phyloP scores from a whole-genome alignment of 1,140 invertebrate genomes.

The Mesaphorura yosii region DNA sequence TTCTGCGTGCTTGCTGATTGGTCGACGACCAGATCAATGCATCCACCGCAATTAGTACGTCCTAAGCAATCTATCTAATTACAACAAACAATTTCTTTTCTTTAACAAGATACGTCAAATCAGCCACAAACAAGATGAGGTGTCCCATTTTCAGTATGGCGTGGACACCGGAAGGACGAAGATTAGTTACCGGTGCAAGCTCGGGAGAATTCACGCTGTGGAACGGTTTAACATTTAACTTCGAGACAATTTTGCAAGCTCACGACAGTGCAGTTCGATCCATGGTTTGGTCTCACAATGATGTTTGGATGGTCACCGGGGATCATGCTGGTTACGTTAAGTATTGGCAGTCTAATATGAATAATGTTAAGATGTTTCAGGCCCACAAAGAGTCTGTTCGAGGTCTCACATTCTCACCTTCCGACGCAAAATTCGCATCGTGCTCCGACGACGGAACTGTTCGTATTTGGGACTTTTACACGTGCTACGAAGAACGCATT shows the following conservation, averaged over 20 bases:
- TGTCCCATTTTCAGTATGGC: slow-evolving; percentile 98
- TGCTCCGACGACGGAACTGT: slow-evolving; percentile 98
- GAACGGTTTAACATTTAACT: slow-evolving; percentile 99
- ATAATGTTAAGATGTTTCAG: slow-evolving; percentile 99
- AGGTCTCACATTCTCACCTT: slow-evolving; percentile 92
- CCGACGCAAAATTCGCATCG: slow-evolving; percentile 95
- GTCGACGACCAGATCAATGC: too few relatives aligned
- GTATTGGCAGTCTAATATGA: slow-evolving; percentile 99
- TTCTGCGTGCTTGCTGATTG: too few relatives aligned
- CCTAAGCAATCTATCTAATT: neutral
- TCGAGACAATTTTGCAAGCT: slow-evolving; percentile 99
- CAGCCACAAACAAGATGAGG: slow-evolving; percentile 98
- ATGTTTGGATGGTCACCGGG: slow-evolving; percentile 98
- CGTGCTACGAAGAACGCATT: slow-evolving; percentile 91
- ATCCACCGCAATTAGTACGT: too few relatives aligned
- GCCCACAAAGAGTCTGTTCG: slow-evolving; percentile 98
- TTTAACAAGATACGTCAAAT: slow-evolving; percentile 94
- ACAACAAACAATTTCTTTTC: too few relatives aligned
- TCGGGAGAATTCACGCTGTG: slow-evolving; percentile 98
- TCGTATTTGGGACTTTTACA: slow-evolving; percentile 95
- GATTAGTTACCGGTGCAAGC: slow-evolving; percentile 94
- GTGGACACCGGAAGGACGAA: slow-evolving; percentile 96
- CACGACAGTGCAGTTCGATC: slow-evolving; percentile 94
- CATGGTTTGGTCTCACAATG: slow-evolving; percentile 99
- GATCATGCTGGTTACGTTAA: slow-evolving; percentile 98